These are phyloP conservation scores for Chinchilla lanigera DNA, from an alignment of 2,113 vertebrate species.

Conservation along the genomic window DNA sequence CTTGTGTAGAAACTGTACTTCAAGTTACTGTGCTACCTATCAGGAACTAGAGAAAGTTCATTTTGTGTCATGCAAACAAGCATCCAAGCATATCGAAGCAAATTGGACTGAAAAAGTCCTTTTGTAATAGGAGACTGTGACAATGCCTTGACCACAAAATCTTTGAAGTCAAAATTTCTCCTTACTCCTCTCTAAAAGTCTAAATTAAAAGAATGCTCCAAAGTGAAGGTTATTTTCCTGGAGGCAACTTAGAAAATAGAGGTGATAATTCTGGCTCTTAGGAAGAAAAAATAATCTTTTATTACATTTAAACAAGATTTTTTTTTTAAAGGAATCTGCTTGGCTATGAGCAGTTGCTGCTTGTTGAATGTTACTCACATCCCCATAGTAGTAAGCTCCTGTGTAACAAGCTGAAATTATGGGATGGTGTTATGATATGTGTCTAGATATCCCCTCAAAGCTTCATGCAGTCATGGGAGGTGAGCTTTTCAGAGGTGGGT, in stretches of 20 bases:
- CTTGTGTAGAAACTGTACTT: background rate
- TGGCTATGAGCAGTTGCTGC: constrained; percentile 71
- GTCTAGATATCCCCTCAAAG: too few species aligned
- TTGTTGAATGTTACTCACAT: constrained; percentile 57
- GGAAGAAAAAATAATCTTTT: constrained; percentile 75
- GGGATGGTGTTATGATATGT: constrained; percentile 1
- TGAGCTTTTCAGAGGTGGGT: too few species aligned
- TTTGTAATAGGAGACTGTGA: constrained; percentile 53
- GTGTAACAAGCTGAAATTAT: constrained; percentile 53
- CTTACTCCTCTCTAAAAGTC: constrained; percentile 55
- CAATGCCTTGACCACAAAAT: constrained; percentile 52
- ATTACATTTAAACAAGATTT: constrained; percentile 77
- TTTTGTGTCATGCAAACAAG: background rate
- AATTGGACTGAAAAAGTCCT: background rate
- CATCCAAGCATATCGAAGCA: background rate
- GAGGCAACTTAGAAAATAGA: constrained; percentile 78
- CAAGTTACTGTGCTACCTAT: background rate
- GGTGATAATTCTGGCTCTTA: constrained; percentile 73
- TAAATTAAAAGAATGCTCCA: constrained; percentile 74
- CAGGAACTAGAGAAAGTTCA: background rate
- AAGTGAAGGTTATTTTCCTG: constrained; percentile 74
- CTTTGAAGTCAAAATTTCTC: constrained; percentile 55
- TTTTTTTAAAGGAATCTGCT: constrained; percentile 81
- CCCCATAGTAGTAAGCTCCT: constrained; percentile 60
- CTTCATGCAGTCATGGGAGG: too few species aligned